These are phyloP conservation scores for Pristis pectinata DNA, from an alignment of 2,797 vertebrate species.

Conservation along the genomic window DNA sequence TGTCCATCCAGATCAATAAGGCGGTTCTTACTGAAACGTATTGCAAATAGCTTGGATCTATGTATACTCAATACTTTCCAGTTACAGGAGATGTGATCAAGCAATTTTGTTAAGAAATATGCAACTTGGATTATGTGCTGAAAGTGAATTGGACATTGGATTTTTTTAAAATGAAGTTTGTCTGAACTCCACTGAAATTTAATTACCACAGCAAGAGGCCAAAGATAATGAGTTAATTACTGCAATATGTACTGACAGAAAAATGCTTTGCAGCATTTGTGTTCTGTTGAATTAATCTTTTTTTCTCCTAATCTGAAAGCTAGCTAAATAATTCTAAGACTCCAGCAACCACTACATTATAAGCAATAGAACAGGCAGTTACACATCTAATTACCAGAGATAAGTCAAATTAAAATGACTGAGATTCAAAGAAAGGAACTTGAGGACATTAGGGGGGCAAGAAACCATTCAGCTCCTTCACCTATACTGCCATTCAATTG, in stretches of 20 bases:
- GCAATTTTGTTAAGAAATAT: not conserved
- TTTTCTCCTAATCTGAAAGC: not conserved
- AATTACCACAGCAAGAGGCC: not conserved
- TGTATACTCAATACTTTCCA: not conserved
- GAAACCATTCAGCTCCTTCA: too few relatives aligned
- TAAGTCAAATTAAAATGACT: not conserved
- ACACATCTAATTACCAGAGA: not conserved
- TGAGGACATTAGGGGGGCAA: too few relatives aligned
- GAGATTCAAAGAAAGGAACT: not conserved
- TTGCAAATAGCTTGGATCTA: not conserved
- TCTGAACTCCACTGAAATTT: not conserved
- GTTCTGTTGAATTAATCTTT: not conserved
- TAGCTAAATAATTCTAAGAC: not conserved
- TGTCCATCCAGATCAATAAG: not conserved
- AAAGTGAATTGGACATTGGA: not conserved
- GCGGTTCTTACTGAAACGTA: not conserved
- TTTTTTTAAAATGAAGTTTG: not conserved
- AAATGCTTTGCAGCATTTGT: not conserved
- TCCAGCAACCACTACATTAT: not conserved
- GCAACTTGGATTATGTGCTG: not conserved
- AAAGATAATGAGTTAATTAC: slow-evolving; percentile 6
- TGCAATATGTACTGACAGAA: not conserved
- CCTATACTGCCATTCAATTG: too few relatives aligned
- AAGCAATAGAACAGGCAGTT: not conserved
- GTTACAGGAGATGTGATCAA: not conserved